Evolutionary conservation across 2,888 invertebrate genomes (phyloP), one percentile per base, ranked within the genome.

Genomic region (Yponomeuta cagnagella): DNA sequence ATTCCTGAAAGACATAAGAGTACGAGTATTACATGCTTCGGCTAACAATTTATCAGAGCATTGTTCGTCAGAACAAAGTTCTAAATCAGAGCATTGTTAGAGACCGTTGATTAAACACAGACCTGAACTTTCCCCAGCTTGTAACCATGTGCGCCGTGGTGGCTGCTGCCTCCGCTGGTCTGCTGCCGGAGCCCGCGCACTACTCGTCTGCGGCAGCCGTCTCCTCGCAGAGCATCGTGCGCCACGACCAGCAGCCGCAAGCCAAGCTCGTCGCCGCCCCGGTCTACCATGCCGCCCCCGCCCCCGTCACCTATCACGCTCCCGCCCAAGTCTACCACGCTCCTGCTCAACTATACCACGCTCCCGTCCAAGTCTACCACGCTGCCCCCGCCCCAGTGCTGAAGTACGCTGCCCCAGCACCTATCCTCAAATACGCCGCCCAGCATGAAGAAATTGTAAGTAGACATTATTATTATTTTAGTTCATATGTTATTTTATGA

Each of bases 171-270:
- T 70, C 70, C 43, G 73, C 72, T 43, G 73, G 73, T 71, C 73
- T 73, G 31, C 71, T 73, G 52, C 70, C 73, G 12, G 71, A 30
- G 48, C 86, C 88, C 71, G 52, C 23, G n/a, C 80, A 81, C 74
- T 73, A 74, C 71, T 74, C 74, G 37, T 48, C 72, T 10, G 76
- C 77, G 52, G 73, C 73, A 37, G 77, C 75, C 70, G 74, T 77
- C 37, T 78, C 78, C 63, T 76, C 75, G 1, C 75, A 76, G 69
- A 76, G 74, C 71, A 74, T 76, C 71, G 75, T 77, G 48, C 75
- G 81, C 68, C 77, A 74, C 75, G 80, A 77, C 80, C 78, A 71
- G 80, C 82, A 70, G 10, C 37, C 37, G 15, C n/a, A 33, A 66
- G 75, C 75, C 23, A 76, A 79, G 10, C 75, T 70, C n/a, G 71